Conservation (phyloP, 2,113 vertebrate species). For the Arvicanthis niloticus region DNA sequence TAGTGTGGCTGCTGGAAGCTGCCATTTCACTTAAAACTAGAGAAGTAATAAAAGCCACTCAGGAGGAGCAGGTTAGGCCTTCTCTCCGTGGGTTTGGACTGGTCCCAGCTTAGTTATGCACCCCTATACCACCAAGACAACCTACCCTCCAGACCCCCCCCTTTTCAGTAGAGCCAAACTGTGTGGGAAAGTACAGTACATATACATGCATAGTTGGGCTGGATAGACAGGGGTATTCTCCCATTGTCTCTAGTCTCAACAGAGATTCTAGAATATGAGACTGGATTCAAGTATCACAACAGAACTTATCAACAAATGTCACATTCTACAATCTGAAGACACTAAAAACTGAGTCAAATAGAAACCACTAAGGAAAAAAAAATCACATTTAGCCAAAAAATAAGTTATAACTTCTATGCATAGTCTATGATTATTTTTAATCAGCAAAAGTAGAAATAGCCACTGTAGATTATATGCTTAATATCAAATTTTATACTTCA, state of each 20-base stretch:
- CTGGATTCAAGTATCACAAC: slow-evolving; percentile 28
- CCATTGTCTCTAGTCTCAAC: not conserved
- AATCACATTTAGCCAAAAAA: slow-evolving; percentile 62
- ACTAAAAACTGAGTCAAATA: slow-evolving; percentile 53
- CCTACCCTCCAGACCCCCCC: not conserved
- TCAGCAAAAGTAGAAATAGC: slow-evolving; percentile 72
- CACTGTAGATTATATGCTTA: slow-evolving; percentile 61
- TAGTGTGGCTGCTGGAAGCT: not conserved
- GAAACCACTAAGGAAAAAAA: slow-evolving; percentile 69
- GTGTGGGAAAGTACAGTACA: slow-evolving; percentile 49
- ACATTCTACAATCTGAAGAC: slow-evolving; percentile 46
- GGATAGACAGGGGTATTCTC: not conserved
- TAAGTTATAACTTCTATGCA: slow-evolving; percentile 67
- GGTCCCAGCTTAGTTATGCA: not conserved
- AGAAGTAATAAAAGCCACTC: not conserved
- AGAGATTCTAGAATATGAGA: slow-evolving; percentile 43
- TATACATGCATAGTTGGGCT: not conserved
- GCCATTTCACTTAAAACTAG: slow-evolving; percentile 46
- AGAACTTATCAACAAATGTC: slow-evolving; percentile 42
- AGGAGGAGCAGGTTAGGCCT: not conserved
- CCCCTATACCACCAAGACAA: not conserved
- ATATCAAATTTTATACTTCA: slow-evolving; percentile 55
- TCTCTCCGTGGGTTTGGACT: not conserved
- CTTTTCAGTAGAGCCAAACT: not conserved
- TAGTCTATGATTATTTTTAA: slow-evolving; percentile 69